Conservation (phyloP, 2,797 vertebrate genomes). For the Crocidura indochinensis region DNA sequence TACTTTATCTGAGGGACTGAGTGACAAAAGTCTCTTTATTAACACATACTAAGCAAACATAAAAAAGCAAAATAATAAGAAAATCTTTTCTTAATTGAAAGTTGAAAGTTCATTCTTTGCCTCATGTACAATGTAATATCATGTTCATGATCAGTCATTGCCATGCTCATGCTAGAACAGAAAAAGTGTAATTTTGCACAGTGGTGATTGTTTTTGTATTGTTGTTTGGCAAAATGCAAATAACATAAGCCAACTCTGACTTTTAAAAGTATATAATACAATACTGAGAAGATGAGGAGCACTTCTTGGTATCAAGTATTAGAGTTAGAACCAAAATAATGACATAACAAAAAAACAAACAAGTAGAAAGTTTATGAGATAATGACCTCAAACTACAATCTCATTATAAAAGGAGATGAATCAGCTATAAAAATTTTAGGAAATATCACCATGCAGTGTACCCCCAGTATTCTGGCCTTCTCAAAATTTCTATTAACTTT, state of each 20-base stretch:
- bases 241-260: conserved; percentile 69
- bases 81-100: conserved; percentile 65
- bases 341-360: not conserved
- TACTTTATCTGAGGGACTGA: conserved; percentile 62
- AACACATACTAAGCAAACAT: conserved; percentile 37
- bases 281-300: conserved; percentile 41
- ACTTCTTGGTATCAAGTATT: conserved; percentile 4
- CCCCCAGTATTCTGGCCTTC: not conserved
- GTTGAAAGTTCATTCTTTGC: conserved; percentile 49
- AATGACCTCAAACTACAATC: not conserved
- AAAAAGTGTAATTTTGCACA: conserved; percentile 56
- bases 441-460: too few relatives aligned
- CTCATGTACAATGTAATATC: conserved; percentile 46
- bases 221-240: conserved; percentile 71
- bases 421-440: not conserved
- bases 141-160: conserved; percentile 64
- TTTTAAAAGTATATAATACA: conserved; percentile 75
- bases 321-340: conserved; percentile 47
- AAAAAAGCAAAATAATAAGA: conserved; percentile 67
- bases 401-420: conserved; percentile 24
- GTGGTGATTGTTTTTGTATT: conserved; percentile 48
- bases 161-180: not conserved
- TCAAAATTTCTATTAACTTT: not conserved
- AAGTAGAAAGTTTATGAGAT: conserved; percentile 30
- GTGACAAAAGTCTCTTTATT: conserved; percentile 59